Evolutionary conservation across 2,888 invertebrate genomes (phyloP).

Genomic region (Drosophila percnosoma): DNA sequence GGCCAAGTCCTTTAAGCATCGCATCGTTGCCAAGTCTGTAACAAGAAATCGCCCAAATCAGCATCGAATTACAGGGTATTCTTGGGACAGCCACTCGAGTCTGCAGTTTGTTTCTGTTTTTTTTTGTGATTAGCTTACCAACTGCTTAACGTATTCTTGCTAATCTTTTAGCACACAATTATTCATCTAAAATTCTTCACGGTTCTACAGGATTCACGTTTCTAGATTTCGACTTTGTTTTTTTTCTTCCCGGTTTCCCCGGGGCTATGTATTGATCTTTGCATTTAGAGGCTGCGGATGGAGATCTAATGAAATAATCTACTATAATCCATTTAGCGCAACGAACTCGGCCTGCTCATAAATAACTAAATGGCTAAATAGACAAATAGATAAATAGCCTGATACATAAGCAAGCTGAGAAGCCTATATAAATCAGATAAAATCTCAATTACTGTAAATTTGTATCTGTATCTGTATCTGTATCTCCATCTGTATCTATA

Average conservation of each 20-base stretch:
- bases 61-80: background rate
- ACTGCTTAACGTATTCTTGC: background rate
- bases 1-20: background rate
- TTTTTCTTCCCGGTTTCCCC: background rate
- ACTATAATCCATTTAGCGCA: conserved; percentile 21
- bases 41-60: rapidly evolving
- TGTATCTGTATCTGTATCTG: background rate
- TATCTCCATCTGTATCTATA: background rate
- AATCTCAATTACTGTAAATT: conserved; percentile 29
- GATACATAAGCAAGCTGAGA: background rate
- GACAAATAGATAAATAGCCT: too few species aligned
- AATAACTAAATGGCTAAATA: conserved; percentile 19
- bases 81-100: background rate
- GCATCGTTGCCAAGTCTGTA: background rate
- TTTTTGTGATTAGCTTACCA: background rate
- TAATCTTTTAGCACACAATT: background rate
- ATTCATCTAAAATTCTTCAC: background rate
- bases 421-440: conserved; percentile 31
- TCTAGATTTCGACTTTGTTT: background rate
- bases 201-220: background rate
- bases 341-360: conserved; percentile 32
- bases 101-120: background rate
- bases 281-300: conserved; percentile 47
- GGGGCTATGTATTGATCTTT: conserved; percentile 47
- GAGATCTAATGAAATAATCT: conserved; percentile 56